A percentile compares a stretch with the other conserved stretches of the same genome.
Evolutionary conservation across 2,888 invertebrate species (phyloP).

Genomic region (Callinectes sapidus): DNA sequence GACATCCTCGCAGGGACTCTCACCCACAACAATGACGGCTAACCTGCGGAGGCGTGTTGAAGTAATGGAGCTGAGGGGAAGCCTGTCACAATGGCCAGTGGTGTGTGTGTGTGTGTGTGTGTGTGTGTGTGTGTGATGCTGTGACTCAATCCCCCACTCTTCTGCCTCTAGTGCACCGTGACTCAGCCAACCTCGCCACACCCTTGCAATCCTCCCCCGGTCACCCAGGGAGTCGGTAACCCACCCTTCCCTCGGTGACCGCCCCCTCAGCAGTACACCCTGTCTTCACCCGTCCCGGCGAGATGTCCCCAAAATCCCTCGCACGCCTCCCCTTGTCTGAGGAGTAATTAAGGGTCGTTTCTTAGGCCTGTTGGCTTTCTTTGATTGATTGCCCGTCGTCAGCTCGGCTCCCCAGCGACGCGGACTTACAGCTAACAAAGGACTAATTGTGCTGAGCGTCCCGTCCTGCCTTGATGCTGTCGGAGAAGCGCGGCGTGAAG

Average conservation of each 20-base stretch:
- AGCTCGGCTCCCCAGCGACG: constrained; percentile 4
- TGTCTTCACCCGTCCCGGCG: background rate
- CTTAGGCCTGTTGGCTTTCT: constrained; percentile 31
- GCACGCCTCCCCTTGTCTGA: constrained; percentile 23
- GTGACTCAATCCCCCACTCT: constrained; percentile 5
- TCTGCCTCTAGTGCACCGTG: background rate
- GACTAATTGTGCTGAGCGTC: constrained; percentile 3
- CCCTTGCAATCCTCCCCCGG: background rate
- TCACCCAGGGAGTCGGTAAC: background rate
- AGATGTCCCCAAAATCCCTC: background rate
- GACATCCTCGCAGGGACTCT: constrained; percentile 26
- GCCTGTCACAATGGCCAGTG: background rate
- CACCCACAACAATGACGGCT: constrained; percentile 39
- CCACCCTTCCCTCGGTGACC: background rate
- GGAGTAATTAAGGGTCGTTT: constrained; percentile 28
- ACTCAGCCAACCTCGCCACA: constrained; percentile 3
- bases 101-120: constrained; percentile 36
- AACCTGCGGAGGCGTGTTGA: constrained; percentile 34
- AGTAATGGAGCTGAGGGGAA: constrained; percentile 37
- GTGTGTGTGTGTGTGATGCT: constrained; percentile 29
- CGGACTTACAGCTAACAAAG: constrained; percentile 27
- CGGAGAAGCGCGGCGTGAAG: background rate
- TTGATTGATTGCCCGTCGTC: constrained; percentile 29
- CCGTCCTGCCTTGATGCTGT: background rate
- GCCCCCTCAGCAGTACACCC: background rate